These are phyloP conservation scores for Silurus asotus DNA, from an alignment of 2,113 vertebrate species.

Conservation along the genomic window DNA sequence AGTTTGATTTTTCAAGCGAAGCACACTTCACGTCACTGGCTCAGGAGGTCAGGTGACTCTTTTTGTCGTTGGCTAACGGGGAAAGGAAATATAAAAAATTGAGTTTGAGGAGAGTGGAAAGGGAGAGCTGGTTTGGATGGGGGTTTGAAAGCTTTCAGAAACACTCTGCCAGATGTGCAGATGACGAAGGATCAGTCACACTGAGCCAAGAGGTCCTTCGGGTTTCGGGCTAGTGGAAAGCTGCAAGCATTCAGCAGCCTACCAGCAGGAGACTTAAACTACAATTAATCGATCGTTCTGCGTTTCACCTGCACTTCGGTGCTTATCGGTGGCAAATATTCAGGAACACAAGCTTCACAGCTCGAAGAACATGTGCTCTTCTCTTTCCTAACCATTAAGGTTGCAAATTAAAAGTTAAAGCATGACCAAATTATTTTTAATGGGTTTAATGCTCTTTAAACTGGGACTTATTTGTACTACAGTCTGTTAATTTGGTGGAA, in stretches of 20 bases:
- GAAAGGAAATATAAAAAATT: slow-evolving; percentile 30
- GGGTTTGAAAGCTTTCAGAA: slow-evolving; percentile 19
- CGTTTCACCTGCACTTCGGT: background rate
- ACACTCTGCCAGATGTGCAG: slow-evolving; percentile 38
- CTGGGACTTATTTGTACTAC: background rate
- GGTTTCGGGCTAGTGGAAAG: slow-evolving; percentile 24
- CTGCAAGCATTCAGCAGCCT: slow-evolving; percentile 20
- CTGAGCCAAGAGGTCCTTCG: slow-evolving; percentile 33
- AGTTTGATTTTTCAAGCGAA: background rate
- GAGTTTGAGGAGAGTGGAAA: background rate
- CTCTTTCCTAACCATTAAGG: background rate
- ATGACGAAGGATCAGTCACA: slow-evolving; percentile 45
- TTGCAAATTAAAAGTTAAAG: background rate
- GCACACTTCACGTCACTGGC: slow-evolving; percentile 26
- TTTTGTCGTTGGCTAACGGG: slow-evolving; percentile 9
- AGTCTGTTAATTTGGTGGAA: background rate
- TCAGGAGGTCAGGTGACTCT: slow-evolving; percentile 12
- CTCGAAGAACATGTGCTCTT: background rate
- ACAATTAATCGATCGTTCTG: slow-evolving; percentile 21
- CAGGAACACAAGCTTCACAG: background rate
- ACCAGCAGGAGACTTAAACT: slow-evolving; percentile 10
- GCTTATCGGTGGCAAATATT: background rate
- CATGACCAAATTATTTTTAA: background rate
- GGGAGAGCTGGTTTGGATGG: too few species aligned
- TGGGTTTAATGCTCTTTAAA: background rate